phyloP scores from a whole-genome alignment of 2,797 vertebrate genomes.

The Phataginus tricuspis region DNA sequence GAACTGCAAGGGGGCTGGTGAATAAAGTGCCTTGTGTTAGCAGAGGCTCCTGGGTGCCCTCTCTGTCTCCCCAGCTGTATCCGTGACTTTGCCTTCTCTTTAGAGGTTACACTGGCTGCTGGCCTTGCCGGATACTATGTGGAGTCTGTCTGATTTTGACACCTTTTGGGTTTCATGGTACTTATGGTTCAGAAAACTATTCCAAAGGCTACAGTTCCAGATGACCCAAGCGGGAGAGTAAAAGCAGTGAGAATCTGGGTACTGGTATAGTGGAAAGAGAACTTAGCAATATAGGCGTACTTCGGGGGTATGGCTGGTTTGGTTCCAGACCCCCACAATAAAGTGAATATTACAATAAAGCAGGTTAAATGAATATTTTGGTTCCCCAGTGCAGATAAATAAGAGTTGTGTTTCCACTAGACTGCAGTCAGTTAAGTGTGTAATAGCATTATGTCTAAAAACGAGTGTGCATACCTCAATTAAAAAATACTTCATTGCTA shows the following conservation, averaged over 20 bases:
- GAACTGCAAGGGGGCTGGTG: background rate
- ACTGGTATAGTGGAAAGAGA: background rate
- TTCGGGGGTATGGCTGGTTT: too few relatives aligned
- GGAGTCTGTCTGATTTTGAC: background rate
- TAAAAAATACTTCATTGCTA: too few relatives aligned
- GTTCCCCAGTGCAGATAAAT: too few relatives aligned
- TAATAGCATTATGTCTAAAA: too few relatives aligned
- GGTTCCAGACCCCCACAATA: too few relatives aligned
- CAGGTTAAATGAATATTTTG: too few relatives aligned
- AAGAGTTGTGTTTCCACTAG: too few relatives aligned
- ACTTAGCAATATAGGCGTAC: background rate
- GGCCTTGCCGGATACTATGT: background rate
- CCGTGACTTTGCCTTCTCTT: too few relatives aligned
- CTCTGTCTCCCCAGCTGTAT: fast-evolving
- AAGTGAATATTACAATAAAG: too few relatives aligned
- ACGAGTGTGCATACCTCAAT: too few relatives aligned
- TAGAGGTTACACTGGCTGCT: background rate
- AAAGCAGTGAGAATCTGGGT: background rate
- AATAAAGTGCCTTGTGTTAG: background rate
- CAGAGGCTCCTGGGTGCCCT: fast-evolving
- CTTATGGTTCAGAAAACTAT: background rate
- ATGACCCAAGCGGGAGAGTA: fast-evolving
- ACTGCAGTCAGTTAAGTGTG: too few relatives aligned
- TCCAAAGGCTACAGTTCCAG: background rate
- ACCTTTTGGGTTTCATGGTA: background rate